Conservation (phyloP, 92 coral and sea anemone genomes). For the Siderastrea siderea region DNA sequence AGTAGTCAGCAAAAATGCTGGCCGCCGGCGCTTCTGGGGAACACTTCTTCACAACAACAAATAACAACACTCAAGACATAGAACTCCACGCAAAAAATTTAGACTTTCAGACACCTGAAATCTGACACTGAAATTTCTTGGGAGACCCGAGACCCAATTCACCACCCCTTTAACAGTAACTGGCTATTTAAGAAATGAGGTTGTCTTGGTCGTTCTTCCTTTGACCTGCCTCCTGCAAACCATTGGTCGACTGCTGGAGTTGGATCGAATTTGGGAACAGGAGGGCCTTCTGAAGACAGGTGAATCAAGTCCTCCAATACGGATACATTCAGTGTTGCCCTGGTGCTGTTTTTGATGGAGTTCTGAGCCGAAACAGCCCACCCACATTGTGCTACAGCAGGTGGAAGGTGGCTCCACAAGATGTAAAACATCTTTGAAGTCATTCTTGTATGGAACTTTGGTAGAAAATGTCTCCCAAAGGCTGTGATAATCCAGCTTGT, state of each 20-base stretch:
- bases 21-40: slow-evolving; percentile 50
- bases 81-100: no score
- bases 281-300: neutral
- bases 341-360: slow-evolving; percentile 33
- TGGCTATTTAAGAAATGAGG: slow-evolving; percentile 3
- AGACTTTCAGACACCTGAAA: no score
- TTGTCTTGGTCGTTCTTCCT: slow-evolving; percentile 5
- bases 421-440: slow-evolving; percentile 16
- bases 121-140: no score
- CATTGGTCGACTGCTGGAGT: slow-evolving; percentile 42
- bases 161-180: slow-evolving; percentile 4
- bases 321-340: slow-evolving; percentile 37
- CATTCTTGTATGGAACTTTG: slow-evolving; percentile 35
- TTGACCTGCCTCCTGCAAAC: slow-evolving; percentile 17
- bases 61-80: no score
- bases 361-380: slow-evolving; percentile 56
- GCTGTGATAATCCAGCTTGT: slow-evolving; percentile 32
- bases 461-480: slow-evolving; percentile 46
- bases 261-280: slow-evolving; percentile 32
- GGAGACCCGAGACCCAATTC: neutral
- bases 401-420: slow-evolving; percentile 25
- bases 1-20: slow-evolving; percentile 28
- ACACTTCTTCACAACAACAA: no score
- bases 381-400: slow-evolving; percentile 62
- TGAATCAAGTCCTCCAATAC: slow-evolving; percentile 32